phyloP scores from a whole-genome alignment of 2,797 vertebrate genomes.

The Manis javanica region DNA sequence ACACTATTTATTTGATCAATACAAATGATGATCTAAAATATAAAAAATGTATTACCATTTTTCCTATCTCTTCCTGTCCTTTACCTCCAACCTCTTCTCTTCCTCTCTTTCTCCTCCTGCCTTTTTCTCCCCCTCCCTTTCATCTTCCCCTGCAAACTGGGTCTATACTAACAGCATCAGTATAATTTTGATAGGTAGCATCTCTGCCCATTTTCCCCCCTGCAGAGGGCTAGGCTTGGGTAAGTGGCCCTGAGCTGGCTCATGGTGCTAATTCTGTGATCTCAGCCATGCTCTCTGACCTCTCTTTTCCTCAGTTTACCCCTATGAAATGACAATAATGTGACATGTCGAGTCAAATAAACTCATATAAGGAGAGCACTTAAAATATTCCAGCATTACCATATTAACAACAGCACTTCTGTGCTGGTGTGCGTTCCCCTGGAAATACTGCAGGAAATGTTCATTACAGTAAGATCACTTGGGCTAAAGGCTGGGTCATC shows the following conservation, averaged over 20 bases:
- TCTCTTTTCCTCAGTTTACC: background rate
- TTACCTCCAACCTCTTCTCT: background rate
- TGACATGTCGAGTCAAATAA: background rate
- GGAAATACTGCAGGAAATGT: background rate
- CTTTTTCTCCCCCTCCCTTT: background rate
- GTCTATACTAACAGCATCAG: background rate
- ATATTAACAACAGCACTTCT: background rate
- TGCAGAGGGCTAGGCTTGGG: no score
- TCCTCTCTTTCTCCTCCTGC: background rate
- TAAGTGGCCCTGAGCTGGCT: background rate
- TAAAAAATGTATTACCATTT: background rate
- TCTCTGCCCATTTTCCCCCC: background rate
- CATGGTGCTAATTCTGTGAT: background rate
- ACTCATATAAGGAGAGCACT: background rate
- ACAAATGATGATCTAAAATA: conserved; percentile 38
- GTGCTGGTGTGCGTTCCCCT: background rate
- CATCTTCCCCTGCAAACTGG: background rate
- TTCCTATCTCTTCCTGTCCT: background rate
- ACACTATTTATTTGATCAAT: conserved; percentile 37
- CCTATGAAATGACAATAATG: background rate
- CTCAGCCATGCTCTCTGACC: background rate
- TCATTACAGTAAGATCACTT: background rate
- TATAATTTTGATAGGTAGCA: background rate
- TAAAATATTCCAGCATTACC: background rate
- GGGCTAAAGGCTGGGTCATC: background rate